Conservation (phyloP, 2,113 vertebrate species). For the Laticauda colubrina region DNA sequence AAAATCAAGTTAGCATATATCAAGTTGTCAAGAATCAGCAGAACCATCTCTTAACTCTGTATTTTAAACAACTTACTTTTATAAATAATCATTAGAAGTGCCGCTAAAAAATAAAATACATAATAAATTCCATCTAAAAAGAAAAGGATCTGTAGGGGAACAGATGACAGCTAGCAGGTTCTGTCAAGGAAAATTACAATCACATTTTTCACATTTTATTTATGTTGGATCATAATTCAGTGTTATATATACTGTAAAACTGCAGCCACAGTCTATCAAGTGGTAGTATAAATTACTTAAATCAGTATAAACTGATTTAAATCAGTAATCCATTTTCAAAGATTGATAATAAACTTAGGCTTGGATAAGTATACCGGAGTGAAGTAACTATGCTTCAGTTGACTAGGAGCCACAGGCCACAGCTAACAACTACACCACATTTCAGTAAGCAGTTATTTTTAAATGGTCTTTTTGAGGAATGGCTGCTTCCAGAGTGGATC, state of each 20-base stretch:
- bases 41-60: background rate
- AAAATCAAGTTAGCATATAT: background rate
- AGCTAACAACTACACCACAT: background rate
- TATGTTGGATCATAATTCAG: background rate
- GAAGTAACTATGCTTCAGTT: background rate
- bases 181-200: slow-evolving; percentile 63
- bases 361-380: background rate
- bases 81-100: slow-evolving; percentile 74
- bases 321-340: background rate
- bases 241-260: background rate
- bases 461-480: background rate
- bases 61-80: slow-evolving; percentile 78
- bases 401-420: background rate
- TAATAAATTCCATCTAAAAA: slow-evolving; percentile 69
- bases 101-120: slow-evolving; percentile 76
- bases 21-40: background rate
- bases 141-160: slow-evolving; percentile 77
- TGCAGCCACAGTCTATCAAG: background rate
- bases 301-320: background rate
- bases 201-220: background rate
- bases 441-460: background rate
- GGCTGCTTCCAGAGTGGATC: background rate
- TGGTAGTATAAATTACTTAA: background rate
- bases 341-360: background rate
- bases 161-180: slow-evolving; percentile 72